Conservation (phyloP, 2,113 vertebrate genomes). For the Bagarius yarrelli region DNA sequence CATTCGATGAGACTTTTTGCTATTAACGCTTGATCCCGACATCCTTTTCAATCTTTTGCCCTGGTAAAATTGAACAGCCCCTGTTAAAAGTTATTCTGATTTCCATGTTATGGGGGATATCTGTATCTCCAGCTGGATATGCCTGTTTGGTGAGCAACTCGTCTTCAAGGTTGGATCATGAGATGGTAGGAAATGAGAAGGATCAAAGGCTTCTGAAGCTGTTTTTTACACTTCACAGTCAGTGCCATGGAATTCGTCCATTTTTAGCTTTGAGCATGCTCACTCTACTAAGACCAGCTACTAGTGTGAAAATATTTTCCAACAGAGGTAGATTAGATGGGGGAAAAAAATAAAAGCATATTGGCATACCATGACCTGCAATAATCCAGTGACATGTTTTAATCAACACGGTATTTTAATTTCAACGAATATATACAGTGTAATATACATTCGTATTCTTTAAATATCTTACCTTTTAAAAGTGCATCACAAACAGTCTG, state of each 20-base stretch:
- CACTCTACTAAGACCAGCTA: slow-evolving; percentile 33
- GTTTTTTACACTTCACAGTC: slow-evolving; percentile 53
- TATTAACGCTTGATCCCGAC: slow-evolving; percentile 15
- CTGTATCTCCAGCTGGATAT: slow-evolving; percentile 45
- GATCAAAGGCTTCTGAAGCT: slow-evolving; percentile 62
- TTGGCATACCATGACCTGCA: no score
- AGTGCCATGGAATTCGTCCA: slow-evolving; percentile 41
- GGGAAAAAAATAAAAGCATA: slow-evolving; percentile 18
- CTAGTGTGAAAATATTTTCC: slow-evolving; percentile 32
- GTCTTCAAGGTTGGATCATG: slow-evolving; percentile 37
- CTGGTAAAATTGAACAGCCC: slow-evolving; percentile 56
- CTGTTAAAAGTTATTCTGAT: slow-evolving; percentile 56
- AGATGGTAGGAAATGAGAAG: slow-evolving; percentile 65
- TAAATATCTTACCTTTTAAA: no score
- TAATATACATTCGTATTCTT: no score
- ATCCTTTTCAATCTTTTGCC: slow-evolving; percentile 26
- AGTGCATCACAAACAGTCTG: no score
- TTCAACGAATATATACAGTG: no score
- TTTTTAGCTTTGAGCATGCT: slow-evolving; percentile 42
- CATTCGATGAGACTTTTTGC: slow-evolving; percentile 11
- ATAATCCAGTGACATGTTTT: no score
- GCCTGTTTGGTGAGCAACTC: slow-evolving; percentile 53
- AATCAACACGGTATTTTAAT: no score
- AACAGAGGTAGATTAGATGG: slow-evolving; percentile 20
- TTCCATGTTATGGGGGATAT: slow-evolving; percentile 57